These are phyloP conservation scores for Halisarca cf. caerulea DNA, from an alignment of 37 sponge, comb jelly and placozoan species.

Conservation along the genomic window DNA sequence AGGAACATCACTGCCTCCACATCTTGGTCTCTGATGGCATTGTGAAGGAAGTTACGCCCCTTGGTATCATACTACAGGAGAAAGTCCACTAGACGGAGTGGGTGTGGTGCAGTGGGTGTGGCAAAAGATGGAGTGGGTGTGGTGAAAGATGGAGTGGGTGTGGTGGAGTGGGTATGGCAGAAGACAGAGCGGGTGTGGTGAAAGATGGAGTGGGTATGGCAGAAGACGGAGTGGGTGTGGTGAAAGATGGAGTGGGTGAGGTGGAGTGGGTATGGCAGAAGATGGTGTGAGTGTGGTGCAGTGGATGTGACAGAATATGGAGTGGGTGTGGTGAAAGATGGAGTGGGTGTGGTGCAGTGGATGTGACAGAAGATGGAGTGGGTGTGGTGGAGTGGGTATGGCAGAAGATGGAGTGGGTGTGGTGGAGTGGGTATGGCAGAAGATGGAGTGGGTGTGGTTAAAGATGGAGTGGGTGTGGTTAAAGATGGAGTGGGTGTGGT, in stretches of 20 bases:
- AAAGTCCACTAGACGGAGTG: neutral
- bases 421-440: neutral
- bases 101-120: no score
- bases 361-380: neutral
- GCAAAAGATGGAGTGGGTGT: no score
- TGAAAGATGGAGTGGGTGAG: neutral
- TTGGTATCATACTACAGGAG: constrained; percentile 63
- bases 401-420: neutral
- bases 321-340: neutral
- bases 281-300: neutral
- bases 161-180: neutral
- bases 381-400: neutral
- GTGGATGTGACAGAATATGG: neutral
- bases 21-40: constrained; percentile 77
- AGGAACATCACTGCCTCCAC: constrained; percentile 86
- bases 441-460: neutral
- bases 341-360: neutral
- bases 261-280: neutral
- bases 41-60: constrained; percentile 88
- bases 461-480: neutral
- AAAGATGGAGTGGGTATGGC: neutral
- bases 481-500: neutral
- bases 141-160: neutral
- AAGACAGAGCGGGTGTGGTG: neutral
- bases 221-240: neutral